Evolutionary conservation across 2,797 vertebrate species (phyloP).

Genomic region (Spinus pinus): DNA sequence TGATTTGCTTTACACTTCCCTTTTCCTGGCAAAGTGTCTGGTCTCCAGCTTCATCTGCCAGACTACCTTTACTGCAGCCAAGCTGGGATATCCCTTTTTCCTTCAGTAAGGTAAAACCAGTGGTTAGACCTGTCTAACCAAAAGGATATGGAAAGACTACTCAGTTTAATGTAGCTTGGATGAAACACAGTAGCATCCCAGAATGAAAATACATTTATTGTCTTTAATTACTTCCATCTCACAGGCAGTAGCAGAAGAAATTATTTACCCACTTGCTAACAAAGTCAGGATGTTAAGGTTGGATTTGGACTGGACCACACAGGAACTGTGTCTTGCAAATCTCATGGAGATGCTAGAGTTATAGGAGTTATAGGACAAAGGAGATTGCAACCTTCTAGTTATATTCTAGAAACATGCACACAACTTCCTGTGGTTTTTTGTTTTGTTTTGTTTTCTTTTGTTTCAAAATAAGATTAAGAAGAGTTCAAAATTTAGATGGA

Average conservation of each 20-base stretch:
- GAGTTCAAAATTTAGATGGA: not conserved
- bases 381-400: not conserved
- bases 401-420: not conserved
- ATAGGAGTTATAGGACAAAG: not conserved
- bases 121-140: not conserved
- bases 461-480: not conserved
- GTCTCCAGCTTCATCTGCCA: not conserved
- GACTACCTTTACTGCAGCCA: not conserved
- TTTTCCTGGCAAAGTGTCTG: not conserved
- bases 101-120: not conserved
- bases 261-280: not conserved
- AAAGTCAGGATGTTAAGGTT: not conserved
- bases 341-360: not conserved
- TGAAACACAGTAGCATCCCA: not conserved
- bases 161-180: not conserved
- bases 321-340: not conserved
- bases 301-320: not conserved
- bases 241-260: not conserved
- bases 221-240: not conserved
- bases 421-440: not conserved
- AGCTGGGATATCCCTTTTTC: not conserved
- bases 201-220: not conserved
- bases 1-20: not conserved
- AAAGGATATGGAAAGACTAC: not conserved
- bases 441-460: not conserved